phyloP scores from a whole-genome alignment of 2,797 vertebrate species.

The Emydoidea blandingii region DNA sequence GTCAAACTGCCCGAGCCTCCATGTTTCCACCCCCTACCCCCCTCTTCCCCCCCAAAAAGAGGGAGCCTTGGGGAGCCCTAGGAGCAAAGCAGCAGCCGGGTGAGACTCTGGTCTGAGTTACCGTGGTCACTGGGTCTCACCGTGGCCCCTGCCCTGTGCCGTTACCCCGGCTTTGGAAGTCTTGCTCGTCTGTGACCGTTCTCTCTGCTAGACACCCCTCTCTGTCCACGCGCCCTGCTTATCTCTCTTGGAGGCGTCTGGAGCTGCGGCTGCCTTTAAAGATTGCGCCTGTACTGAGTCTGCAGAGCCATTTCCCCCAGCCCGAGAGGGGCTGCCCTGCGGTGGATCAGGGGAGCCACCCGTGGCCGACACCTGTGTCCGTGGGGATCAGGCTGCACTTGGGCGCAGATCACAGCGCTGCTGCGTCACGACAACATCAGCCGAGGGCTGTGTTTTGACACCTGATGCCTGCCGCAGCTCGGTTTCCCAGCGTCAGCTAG shows the following conservation, averaged over 20 bases:
- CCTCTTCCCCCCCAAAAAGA: neutral
- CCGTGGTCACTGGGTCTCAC: neutral
- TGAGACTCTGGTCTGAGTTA: neutral
- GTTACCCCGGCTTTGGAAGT: accelerated
- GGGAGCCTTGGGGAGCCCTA: neutral
- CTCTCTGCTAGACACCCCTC: neutral
- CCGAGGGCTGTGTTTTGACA: neutral
- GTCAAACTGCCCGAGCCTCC: neutral
- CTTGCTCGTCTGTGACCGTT: neutral
- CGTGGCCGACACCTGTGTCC: neutral
- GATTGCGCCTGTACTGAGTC: neutral
- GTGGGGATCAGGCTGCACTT: neutral
- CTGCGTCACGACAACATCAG: neutral
- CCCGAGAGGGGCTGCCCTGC: no score
- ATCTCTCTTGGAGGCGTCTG: neutral
- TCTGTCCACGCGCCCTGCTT: accelerated
- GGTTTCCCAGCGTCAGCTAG: neutral
- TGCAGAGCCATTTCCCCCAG: no score
- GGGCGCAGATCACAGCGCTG: neutral
- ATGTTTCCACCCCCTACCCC: neutral
- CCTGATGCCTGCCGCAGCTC: neutral
- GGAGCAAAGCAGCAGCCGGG: neutral
- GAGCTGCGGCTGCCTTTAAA: neutral
- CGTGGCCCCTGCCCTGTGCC: neutral
- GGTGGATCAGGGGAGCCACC: no score